Base-by-base conservation (phyloP, 2,888 invertebrate species). In the Orgyia antiqua region DNA sequence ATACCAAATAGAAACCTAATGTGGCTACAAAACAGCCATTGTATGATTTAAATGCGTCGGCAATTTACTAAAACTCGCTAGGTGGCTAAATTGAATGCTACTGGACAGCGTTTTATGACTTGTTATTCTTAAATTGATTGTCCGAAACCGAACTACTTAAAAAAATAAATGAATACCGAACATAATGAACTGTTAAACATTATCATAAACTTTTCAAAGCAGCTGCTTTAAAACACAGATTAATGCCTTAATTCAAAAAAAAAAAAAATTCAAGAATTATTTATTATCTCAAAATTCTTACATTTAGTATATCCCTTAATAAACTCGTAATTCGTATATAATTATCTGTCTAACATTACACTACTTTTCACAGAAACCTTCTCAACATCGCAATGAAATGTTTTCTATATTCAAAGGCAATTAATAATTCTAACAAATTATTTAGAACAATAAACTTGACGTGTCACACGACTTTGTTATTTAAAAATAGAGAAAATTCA, bases 101-200 rank as follows among this genome's bases (percentile, higher is more conserved):
- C 54, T 60, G 68, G 76, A 77, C 76, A 72, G 69, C 62, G 75
- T 71, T 71, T 58, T 64, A 65, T 63, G 65, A 67, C 69, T 72
- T 66, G 76, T 80, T 74, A 76, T 78, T 78, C 82, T 68, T 79
- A 76, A 83, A 84, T 82, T 82, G 78, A 80, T 79, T 76, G 78
- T 78, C 72, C 65, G 73, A 75, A 68, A 73, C 73, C 73, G 77
- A 79, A 78, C 79, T n/a, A n/a, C n/a, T n/a, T n/a, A n/a, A n/a
- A n/a, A n/a, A n/a, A n/a, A n/a, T 61, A 65, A 72, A 76, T 74
- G 67, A 79, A 80, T 82, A 63, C 82, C 83, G 75, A 79, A 72
- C 78, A 76, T 72, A 76, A 79, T 72, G 79, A 77, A 76, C n/a
- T n/a, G n/a, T n/a, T n/a, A n/a, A n/a, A n/a, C n/a, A n/a, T n/a